Base-by-base conservation (phyloP, 1,140 invertebrate species). In the Drosophila chauvacae region DNA sequence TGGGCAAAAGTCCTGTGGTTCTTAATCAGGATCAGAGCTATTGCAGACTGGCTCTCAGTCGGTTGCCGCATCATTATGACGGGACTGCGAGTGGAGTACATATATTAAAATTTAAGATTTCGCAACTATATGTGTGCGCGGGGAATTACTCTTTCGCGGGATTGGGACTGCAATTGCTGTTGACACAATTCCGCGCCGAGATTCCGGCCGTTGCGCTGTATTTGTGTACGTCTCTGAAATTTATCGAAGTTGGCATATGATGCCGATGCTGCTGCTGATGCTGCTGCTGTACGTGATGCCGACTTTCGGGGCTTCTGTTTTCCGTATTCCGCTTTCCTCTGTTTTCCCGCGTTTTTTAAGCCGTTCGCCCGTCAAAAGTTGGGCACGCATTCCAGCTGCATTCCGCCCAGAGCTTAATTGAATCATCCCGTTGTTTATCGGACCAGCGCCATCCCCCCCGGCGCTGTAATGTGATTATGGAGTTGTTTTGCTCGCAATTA, bases 401-500 rank as follows among this genome's bases (percentile, higher is more conserved):
- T 76, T 69, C 65, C 48, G 62, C 70, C 50, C 47, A 28, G 59
- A 20, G 53, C 71, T 87, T 86, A 73, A 87, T 87, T 83, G 66
- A 79, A 83, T 80, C 70, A 71, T 59, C 50, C 72, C 37, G 33
- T 55, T 53, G 45, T 39, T 33, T 47, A 35, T 20, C 37, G 45
- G 35, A 44, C 20, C 23, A 28, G 30, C 35, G 30, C 41, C 33
- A 37, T 23, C 16, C 28, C 14, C 33, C 44, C 60, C 37, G 55
- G 20, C 28, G 35, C 30, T 73, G 77, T 80, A 72, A 77, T 76
- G 69, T 77, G 80, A 77, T 83, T 80, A 83, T 73, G 50, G 55
- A 69, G 63, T 58, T 86, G 82, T 86, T 77, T 78, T 86, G 53
- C 58, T 81, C 74, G 39, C 64, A 86, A 81, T 81, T 78, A 83